These are phyloP conservation scores for Mycteria americana DNA, from an alignment of 2,797 vertebrate species.

Conservation along the genomic window DNA sequence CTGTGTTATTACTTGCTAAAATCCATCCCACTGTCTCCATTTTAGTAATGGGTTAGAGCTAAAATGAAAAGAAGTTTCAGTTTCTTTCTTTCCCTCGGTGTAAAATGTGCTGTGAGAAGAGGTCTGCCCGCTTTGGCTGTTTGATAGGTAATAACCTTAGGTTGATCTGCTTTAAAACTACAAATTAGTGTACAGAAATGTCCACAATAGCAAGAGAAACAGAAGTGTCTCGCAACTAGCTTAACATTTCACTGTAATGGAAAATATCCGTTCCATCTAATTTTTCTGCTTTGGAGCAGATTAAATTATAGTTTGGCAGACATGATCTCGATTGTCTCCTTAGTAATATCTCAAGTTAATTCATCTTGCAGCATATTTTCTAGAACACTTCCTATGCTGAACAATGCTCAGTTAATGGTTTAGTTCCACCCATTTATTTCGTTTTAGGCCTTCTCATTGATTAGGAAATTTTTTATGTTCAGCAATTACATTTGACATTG, in stretches of 20 bases:
- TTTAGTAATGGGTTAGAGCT: background rate
- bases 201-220: background rate
- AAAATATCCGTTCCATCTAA: background rate
- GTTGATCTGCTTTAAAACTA: background rate
- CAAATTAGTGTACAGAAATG: background rate
- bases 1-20: background rate
- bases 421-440: slow-evolving; percentile 28
- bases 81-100: background rate
- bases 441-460: background rate
- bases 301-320: background rate
- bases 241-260: background rate
- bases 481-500: slow-evolving; percentile 17
- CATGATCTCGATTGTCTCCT: background rate
- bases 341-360: background rate
- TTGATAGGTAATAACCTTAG: background rate
- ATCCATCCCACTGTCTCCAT: background rate
- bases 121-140: background rate
- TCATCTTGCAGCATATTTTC: background rate
- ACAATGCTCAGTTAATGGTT: background rate
- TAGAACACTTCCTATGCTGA: background rate
- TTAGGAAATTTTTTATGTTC: background rate
- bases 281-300: background rate
- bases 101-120: background rate
- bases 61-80: background rate
- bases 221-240: background rate